Conservation (phyloP, 2,888 invertebrate species). For the Drosophila cyrtoloma region DNA sequence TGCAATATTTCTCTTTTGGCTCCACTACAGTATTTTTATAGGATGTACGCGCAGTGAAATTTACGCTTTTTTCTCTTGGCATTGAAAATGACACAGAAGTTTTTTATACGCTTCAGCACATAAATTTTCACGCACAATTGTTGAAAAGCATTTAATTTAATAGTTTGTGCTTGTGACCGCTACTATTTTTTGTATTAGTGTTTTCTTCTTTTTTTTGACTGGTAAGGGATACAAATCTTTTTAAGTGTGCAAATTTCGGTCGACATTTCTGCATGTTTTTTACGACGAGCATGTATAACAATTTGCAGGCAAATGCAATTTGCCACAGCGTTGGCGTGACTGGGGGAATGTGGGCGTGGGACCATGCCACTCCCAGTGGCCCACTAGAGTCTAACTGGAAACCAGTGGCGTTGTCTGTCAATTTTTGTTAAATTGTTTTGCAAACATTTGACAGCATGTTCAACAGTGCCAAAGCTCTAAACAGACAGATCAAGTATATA, state of each 20-base stretch:
- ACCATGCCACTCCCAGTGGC: conserved; percentile 3
- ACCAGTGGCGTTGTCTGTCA: conserved; percentile 35
- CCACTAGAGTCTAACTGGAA: conserved; percentile 28
- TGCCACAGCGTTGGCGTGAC: conserved; percentile 33
- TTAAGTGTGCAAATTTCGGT: conserved; percentile 50
- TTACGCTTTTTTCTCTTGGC: conserved; percentile 4
- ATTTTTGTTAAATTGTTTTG: conserved; percentile 63
- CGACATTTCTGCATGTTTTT: conserved; percentile 48
- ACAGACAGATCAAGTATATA: conserved; percentile 5
- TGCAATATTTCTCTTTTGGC: conserved; percentile 13
- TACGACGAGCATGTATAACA: conserved; percentile 40
- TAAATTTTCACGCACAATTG: conserved; percentile 63
- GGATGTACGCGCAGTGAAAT: conserved; percentile 26
- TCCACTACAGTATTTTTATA: background rate
- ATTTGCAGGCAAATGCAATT: conserved; percentile 64
- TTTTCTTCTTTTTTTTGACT: conserved; percentile 12
- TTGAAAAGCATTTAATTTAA: conserved; percentile 64
- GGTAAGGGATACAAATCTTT: conserved; percentile 53
- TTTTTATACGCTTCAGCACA: conserved; percentile 29
- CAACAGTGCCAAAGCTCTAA: conserved; percentile 16
- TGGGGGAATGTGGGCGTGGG: conserved; percentile 17
- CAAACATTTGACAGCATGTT: conserved; percentile 43
- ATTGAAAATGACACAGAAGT: conserved; percentile 3
- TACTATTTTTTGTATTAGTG: background rate
- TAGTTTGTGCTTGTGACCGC: conserved; percentile 42